Conservation (phyloP, 1,140 invertebrate species). For the Micrasema longulum region DNA sequence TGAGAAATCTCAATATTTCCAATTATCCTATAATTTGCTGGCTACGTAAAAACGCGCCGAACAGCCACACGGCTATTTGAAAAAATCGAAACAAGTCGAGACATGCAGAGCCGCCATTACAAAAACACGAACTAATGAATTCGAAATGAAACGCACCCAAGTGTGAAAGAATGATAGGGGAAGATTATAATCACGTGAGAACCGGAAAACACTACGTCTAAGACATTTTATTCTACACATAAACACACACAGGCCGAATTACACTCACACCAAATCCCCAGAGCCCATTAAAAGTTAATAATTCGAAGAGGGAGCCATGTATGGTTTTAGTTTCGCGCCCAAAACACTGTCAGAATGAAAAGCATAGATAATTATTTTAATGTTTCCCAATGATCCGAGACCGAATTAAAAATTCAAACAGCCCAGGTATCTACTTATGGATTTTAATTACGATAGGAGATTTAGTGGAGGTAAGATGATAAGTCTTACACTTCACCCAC, state of each 20-base stretch:
- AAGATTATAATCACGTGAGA: constrained; percentile 38
- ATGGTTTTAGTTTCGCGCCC: constrained; percentile 4
- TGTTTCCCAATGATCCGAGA: neutral
- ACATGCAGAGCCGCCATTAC: constrained; percentile 30
- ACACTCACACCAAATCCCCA: neutral
- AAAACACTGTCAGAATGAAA: constrained; percentile 8
- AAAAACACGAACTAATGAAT: constrained; percentile 34
- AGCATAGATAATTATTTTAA: constrained; percentile 6
- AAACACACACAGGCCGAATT: constrained; percentile 3
- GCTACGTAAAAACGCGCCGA: constrained; percentile 6
- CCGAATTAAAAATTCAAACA: too few relatives aligned
- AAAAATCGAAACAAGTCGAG: constrained; percentile 25
- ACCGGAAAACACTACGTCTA: constrained; percentile 28
- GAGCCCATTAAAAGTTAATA: neutral
- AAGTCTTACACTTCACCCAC: too few relatives aligned
- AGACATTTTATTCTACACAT: constrained; percentile 29
- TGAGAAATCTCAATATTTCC: constrained; percentile 7
- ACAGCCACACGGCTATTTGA: neutral
- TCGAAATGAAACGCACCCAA: constrained; percentile 41
- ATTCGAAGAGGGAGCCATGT: neutral
- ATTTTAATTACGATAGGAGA: too few relatives aligned
- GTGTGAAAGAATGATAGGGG: constrained; percentile 40
- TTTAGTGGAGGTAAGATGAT: too few relatives aligned
- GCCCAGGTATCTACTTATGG: too few relatives aligned
- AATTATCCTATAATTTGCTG: constrained; percentile 9